These are phyloP conservation scores for Dioctria linearis DNA, from an alignment of 2,888 invertebrate species.

Conservation along the genomic window DNA sequence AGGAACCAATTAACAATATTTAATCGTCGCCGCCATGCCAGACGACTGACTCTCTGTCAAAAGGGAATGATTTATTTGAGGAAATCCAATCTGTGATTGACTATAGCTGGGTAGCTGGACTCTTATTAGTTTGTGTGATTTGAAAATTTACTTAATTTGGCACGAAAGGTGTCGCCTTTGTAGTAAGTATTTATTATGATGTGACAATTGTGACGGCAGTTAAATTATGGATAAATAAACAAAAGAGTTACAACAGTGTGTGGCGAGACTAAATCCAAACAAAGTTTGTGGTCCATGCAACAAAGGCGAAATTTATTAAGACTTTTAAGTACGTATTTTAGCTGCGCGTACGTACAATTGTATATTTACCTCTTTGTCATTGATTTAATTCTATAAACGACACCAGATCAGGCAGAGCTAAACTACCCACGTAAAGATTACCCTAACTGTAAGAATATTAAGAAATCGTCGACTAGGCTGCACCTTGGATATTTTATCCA, in stretches of 20 bases:
- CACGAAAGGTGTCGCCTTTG: slow-evolving; percentile 14
- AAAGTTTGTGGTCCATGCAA: not conserved
- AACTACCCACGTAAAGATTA: not conserved
- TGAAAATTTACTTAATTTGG: slow-evolving; percentile 24
- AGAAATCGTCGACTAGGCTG: not conserved
- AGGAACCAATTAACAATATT: slow-evolving; percentile 16
- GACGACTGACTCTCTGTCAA: too few relatives aligned
- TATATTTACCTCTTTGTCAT: too few relatives aligned
- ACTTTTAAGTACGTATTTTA: not conserved
- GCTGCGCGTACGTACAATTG: slow-evolving; percentile 12
- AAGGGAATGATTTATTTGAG: not conserved
- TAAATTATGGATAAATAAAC: not conserved
- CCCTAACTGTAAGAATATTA: not conserved
- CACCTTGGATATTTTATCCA: not conserved
- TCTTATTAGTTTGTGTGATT: slow-evolving; percentile 1
- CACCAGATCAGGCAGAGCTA: not conserved
- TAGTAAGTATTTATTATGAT: not conserved
- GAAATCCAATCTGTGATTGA: not conserved
- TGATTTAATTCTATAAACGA: too few relatives aligned
- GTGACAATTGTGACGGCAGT: slow-evolving; percentile 27
- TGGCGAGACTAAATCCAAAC: not conserved
- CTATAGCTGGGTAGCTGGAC: not conserved
- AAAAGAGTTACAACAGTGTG: not conserved
- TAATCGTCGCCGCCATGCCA: not conserved
- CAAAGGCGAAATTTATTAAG: slow-evolving; percentile 2